Percentiles rank a stretch among this genome's conserved stretches.
Conservation (phyloP, 2,797 vertebrate species). For the Eurystomus glaucurus region DNA sequence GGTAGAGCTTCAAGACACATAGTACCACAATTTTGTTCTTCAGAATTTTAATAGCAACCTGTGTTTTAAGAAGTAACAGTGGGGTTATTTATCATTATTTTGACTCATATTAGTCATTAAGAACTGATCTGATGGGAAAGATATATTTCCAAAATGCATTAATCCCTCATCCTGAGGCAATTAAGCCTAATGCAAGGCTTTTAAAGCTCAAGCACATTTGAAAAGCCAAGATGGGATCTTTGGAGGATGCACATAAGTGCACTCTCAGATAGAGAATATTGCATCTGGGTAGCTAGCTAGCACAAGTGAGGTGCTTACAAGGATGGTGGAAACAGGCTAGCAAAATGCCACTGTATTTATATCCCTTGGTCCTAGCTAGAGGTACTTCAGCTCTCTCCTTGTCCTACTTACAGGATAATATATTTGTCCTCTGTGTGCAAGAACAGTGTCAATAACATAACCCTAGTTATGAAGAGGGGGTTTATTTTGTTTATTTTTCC, state of each 20-base stretch:
- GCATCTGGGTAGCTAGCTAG: background rate
- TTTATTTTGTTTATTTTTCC: background rate
- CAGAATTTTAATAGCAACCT: background rate
- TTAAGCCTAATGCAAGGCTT: background rate
- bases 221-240: background rate
- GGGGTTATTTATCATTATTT: background rate
- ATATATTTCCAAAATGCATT: background rate
- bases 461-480: fast-evolving
- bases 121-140: background rate
- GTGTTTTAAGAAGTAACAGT: background rate
- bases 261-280: background rate
- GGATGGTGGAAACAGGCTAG: background rate
- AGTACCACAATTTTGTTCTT: background rate
- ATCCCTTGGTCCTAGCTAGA: background rate
- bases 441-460: background rate
- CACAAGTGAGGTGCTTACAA: background rate
- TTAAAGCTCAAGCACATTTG: background rate
- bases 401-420: background rate
- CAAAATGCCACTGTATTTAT: background rate
- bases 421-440: background rate
- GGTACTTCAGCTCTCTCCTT: background rate
- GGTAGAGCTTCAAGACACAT: background rate
- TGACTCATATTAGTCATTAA: background rate
- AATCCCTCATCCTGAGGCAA: background rate
- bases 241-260: background rate